phyloP scores from a whole-genome alignment of 2,797 vertebrate species.

The Chelmon rostratus region DNA sequence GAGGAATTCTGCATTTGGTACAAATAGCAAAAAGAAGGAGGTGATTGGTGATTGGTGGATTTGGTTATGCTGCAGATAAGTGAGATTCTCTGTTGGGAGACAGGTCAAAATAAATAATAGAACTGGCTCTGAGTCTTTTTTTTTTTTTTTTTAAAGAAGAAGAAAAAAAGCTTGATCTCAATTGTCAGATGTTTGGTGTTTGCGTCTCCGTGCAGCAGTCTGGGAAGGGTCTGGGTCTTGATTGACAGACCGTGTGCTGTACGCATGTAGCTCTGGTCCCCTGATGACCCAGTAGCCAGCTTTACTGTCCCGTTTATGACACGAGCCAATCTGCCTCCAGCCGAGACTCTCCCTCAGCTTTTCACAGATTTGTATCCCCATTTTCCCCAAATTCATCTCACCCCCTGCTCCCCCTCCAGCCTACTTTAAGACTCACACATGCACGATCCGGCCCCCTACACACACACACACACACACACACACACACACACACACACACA shows the following conservation, averaged over 20 bases:
- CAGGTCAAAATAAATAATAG: constrained; percentile 60
- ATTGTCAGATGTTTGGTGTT: constrained; percentile 50
- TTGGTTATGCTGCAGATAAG: constrained; percentile 42
- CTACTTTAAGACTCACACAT: constrained; percentile 70
- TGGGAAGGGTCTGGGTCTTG: constrained; percentile 78
- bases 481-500: constrained; percentile 17
- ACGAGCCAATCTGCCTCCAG: constrained; percentile 87
- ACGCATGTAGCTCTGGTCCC: constrained; percentile 74
- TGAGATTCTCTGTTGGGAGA: constrained; percentile 51
- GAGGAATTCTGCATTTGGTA: constrained; percentile 29
- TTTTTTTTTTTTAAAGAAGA: no score
- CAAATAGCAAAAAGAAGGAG: constrained; percentile 4
- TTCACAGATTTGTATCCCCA: constrained; percentile 86
- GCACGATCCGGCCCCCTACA: constrained; percentile 47
- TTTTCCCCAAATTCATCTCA: constrained; percentile 87
- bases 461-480: constrained; percentile 18
- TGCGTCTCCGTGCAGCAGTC: constrained; percentile 28
- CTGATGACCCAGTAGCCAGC: constrained; percentile 74
- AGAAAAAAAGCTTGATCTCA: constrained; percentile 34
- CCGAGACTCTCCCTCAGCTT: constrained; percentile 82
- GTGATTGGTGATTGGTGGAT: constrained; percentile 34
- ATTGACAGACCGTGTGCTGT: constrained; percentile 88
- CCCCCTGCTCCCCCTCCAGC: constrained; percentile 64
- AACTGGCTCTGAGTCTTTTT: constrained; percentile 29
- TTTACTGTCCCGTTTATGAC: constrained; percentile 83